Evolutionary conservation across 2,888 invertebrate species (phyloP).

Genomic region (Drosophila mercatorum): DNA sequence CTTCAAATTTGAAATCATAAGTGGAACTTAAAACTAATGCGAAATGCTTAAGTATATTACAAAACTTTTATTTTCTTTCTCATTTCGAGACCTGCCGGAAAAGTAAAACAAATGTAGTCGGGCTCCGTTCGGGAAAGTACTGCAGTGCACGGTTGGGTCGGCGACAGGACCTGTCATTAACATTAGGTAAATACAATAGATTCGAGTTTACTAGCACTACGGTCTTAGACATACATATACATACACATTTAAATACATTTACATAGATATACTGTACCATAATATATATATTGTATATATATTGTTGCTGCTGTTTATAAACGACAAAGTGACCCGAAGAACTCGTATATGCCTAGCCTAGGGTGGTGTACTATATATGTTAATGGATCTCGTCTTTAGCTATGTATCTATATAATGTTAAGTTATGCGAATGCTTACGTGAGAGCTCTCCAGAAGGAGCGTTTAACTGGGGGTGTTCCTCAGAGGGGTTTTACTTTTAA

Average conservation of each 20-base stretch:
- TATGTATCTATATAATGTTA: constrained; percentile 41
- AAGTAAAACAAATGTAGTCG: constrained; percentile 29
- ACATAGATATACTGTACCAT: constrained; percentile 48
- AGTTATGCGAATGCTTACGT: constrained; percentile 30
- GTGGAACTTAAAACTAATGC: constrained; percentile 66
- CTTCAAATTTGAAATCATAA: constrained; percentile 56
- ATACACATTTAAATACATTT: constrained; percentile 63
- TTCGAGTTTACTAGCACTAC: constrained; percentile 67
- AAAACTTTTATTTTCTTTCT: constrained; percentile 9
- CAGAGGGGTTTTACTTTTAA: constrained; percentile 30
- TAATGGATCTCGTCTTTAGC: constrained; percentile 25
- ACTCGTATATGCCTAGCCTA: constrained; percentile 41
- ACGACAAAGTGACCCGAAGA: constrained; percentile 42
- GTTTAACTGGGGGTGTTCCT: constrained; percentile 29
- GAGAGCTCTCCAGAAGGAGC: constrained; percentile 6
- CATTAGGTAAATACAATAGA: constrained; percentile 67
- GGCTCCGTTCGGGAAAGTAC: constrained; percentile 20
- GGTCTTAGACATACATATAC: constrained; percentile 67
- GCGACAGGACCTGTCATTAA: constrained; percentile 47
- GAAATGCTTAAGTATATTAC: constrained; percentile 43
- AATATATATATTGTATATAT: constrained; percentile 20
- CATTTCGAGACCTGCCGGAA: constrained; percentile 2
- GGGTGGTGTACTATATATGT: constrained; percentile 19
- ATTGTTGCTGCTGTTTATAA: constrained; percentile 25
- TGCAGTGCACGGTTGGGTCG: constrained; percentile 59